phyloP scores from a whole-genome alignment of 2,888 invertebrate species.

The Sinhomidia bicolor region DNA sequence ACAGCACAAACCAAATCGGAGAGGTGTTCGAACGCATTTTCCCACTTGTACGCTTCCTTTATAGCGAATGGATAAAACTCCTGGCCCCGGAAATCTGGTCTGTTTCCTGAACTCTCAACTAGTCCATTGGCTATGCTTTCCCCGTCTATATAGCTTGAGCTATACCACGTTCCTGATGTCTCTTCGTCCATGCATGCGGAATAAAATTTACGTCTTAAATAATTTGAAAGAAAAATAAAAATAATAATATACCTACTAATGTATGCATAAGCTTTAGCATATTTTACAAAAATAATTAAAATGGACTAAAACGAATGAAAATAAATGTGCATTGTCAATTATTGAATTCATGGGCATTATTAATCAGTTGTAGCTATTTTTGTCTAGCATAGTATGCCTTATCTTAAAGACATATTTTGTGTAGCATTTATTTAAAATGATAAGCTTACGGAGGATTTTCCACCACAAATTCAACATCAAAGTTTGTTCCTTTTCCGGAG shows the following conservation, averaged over 20 bases:
- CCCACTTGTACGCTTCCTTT: slow-evolving; percentile 63
- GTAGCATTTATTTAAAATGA: no score
- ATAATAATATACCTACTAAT: neutral
- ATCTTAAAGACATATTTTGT: no score
- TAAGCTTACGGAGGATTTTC: slow-evolving; percentile 50
- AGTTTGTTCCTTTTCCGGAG: slow-evolving; percentile 65
- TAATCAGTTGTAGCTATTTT: no score
- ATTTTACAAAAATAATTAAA: neutral
- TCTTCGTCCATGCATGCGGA: slow-evolving; percentile 76
- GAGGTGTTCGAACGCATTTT: slow-evolving; percentile 35
- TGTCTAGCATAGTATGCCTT: no score
- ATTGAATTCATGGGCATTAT: no score
- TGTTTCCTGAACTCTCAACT: slow-evolving; percentile 30
- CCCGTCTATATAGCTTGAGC: slow-evolving; percentile 72
- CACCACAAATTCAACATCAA: slow-evolving; percentile 68
- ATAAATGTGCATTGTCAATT: no score
- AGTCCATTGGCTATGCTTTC: slow-evolving; percentile 65
- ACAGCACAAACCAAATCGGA: slow-evolving; percentile 49
- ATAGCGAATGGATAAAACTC: slow-evolving; percentile 66
- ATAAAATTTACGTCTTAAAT: slow-evolving; percentile 61
- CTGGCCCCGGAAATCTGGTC: slow-evolving; percentile 60
- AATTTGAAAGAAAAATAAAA: neutral
- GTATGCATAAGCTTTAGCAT: no score
- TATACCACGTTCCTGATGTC: slow-evolving; percentile 70
- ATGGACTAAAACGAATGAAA: neutral